Base-by-base conservation (phyloP, 2,113 vertebrate genomes). In the Onychostoma macrolepis region DNA sequence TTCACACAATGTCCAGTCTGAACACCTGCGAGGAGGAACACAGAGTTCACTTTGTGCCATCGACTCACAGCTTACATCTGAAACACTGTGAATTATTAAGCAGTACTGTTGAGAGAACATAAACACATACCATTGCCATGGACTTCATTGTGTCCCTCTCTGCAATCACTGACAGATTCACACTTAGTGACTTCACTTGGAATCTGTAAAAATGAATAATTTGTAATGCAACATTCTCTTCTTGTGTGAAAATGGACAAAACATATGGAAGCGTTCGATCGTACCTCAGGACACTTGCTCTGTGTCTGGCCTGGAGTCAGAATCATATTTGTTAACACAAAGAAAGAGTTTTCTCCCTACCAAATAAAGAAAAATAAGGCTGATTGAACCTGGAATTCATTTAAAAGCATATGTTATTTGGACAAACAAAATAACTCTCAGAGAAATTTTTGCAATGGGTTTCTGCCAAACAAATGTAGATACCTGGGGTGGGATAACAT, bases 401-500 rank as follows among this genome's bases (percentile, higher is more conserved):
- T 41, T 24, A 6, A 36, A 53, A 10, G 10, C 19, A 38, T 12
- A 26, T 48, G 41, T 28, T 41, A 48, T 28, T 13, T 45, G 1
- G 41, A 76, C 41, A 75, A 26, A 45, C 11, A 28, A 76, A 45
- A 28, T 8, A 26, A 28, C 24, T 28, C 19, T 26, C 3, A 5
- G 19, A 41, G 36, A 74, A 41, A 41, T 4, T 36, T n/a, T 41
- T 43, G 33, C 8, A 43, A 12, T 43, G 21, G 72, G 41, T 75
- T 75, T 17, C 11, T 75, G 38, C 45, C 9, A 72, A 41, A 24
- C 0, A 50, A 50, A 28, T 77, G 5, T 78, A 45, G 45, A 21
- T 93, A 99, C 97, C 97, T 97, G 96, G 87, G 97, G 93, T 9
- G 98, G 97, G 69, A 98, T 95, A 79, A 98, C 93, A 28, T 96